Base-by-base conservation (phyloP, 2,797 vertebrate species). In the Phylloscopus collybita region DNA sequence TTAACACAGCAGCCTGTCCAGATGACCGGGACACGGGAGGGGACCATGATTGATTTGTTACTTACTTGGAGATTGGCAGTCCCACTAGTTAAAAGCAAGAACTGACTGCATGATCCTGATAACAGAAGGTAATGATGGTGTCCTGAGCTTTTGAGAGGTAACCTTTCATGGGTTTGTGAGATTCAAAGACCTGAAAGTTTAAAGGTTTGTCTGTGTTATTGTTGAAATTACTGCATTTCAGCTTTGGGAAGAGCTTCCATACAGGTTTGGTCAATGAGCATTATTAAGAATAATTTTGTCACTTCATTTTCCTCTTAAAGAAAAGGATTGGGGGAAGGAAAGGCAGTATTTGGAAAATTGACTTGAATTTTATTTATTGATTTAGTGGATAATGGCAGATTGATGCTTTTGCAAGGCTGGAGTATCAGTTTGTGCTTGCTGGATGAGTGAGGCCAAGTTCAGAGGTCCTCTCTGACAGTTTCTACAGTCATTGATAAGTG, bases 191-290 rank as follows among this genome's bases (percentile, higher is more conserved):
- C 45, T 38, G 45, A 40, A 66, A 64, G 53, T 64, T 74, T 59
- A 16, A 50, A 30, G 9, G 21, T 59, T 59, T 59, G 42, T 21
- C 38, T 80, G 19, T 72, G 47, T 1, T 71, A 29, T 0, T 30
- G 6, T 69, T 0, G 0, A n/a, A 79, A 66, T 50, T 6, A 14
- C 25, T 49, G 40, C 2, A 0, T 70, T 81, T 59, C 34, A 54
- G 25, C 36, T 69, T 27, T 54, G 54, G 72, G 70, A 70, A 53
- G 30, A 19, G 61, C 11, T 75, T 9, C 30, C 16, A 1, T 32
- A 8, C 5, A n/a, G 27, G 15, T 44, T 80, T 93, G 67, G 20
- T 56, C 30, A 44, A 25, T 2, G 0, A 64, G 17, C 11, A 6
- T 9, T 18, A 1, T 19, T 15, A 50, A 54, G 42, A 80, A 56